A percentile compares a stretch with the other conserved stretches of the same genome.
phyloP scores from a whole-genome alignment of 1,140 invertebrate species.

The honey bee (Apis mellifera) region DNA sequence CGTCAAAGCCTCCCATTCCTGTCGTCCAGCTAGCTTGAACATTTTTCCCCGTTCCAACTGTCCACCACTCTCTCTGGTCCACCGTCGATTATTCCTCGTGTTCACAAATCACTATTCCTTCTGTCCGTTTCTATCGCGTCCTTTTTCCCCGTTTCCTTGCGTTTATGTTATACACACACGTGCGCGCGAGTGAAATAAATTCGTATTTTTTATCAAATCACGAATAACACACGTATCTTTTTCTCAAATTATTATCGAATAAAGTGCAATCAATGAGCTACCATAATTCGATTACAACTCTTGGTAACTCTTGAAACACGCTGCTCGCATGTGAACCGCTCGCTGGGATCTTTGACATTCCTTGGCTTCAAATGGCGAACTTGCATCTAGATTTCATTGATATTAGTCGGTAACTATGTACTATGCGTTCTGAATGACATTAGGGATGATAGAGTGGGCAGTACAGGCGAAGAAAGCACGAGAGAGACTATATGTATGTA shows the following conservation, averaged over 20 bases:
- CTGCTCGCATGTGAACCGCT: constrained; percentile 7
- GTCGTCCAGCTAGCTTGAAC: constrained; percentile 75
- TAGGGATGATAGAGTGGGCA: no score
- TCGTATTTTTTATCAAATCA: not conserved
- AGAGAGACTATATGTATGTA: not conserved
- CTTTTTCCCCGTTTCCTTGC: not conserved
- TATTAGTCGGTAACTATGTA: constrained; percentile 5
- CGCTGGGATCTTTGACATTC: constrained; percentile 12
- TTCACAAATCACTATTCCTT: constrained; percentile 28
- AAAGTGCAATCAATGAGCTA: not conserved
- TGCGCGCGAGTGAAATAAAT: not conserved
- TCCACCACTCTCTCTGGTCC: constrained; percentile 1
- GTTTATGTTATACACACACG: not conserved
- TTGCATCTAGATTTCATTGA: constrained; percentile 43
- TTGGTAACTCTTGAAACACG: constrained; percentile 1
- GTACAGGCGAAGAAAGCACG: not conserved
- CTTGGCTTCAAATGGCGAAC: not conserved
- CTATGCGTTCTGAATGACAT: not conserved
- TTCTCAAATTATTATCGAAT: not conserved
- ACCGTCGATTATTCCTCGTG: constrained; percentile 13
- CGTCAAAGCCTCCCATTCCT: constrained; percentile 75
- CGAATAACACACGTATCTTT: not conserved
- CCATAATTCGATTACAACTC: constrained; percentile 11
- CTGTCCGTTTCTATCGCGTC: not conserved
- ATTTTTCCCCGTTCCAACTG: constrained; percentile 62